A percentile compares a stretch with the other conserved stretches of the same genome.
Conservation (phyloP, 2,888 invertebrate species). For the Hirudinaria manillensis region DNA sequence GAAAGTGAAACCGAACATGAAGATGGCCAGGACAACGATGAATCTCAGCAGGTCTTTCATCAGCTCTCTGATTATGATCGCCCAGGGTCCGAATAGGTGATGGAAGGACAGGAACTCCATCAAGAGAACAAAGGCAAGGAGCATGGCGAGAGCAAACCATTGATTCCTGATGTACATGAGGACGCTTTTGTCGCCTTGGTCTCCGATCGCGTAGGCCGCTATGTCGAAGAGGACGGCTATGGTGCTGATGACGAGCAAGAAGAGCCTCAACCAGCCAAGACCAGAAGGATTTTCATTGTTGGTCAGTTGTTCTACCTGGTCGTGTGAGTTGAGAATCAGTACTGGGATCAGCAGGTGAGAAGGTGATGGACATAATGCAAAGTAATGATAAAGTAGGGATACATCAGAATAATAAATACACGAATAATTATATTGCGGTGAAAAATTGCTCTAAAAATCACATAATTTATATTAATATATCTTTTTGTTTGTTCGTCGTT, state of each 20-base stretch:
- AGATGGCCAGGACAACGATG: conserved; percentile 91
- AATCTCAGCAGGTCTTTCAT: conserved; percentile 77
- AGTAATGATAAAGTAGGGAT: no score
- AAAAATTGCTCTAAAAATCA: no score
- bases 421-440: no score
- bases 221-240: conserved; percentile 65
- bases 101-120: conserved; percentile 92
- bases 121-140: conserved; percentile 93
- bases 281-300: conserved; percentile 96
- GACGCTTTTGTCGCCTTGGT: conserved; percentile 62
- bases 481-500: no score
- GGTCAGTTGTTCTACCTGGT: conserved; percentile 70
- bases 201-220: conserved; percentile 59
- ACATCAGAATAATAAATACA: no score
- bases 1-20: conserved; percentile 97
- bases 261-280: conserved; percentile 70
- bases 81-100: conserved; percentile 98
- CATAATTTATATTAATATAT: no score
- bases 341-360: no score
- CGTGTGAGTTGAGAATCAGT: no score
- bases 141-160: conserved; percentile 86
- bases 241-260: conserved; percentile 72
- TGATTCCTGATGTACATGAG: conserved; percentile 86
- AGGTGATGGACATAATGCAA: no score
- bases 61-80: conserved; percentile 84